phyloP scores from a whole-genome alignment of 2,797 vertebrate genomes.

The Sebastes trivittatus region DNA sequence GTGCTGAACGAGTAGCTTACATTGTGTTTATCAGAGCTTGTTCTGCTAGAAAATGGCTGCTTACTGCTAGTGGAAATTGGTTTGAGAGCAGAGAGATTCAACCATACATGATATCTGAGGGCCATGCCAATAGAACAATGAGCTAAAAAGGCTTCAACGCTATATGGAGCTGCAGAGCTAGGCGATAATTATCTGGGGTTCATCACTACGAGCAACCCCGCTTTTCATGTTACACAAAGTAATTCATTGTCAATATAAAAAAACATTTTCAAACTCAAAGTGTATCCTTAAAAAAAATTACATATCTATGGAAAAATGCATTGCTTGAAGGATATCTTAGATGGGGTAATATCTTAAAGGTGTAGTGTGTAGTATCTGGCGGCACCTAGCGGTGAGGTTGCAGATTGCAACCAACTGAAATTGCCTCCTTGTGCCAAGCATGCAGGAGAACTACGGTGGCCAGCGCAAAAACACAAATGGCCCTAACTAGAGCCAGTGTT shows the following conservation, averaged over 20 bases:
- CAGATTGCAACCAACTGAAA: too few species aligned
- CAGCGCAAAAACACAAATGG: too few species aligned
- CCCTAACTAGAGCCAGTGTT: too few species aligned
- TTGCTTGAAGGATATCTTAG: background rate
- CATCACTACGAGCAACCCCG: background rate
- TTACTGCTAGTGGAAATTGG: background rate
- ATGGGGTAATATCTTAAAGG: background rate
- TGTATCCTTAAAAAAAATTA: background rate
- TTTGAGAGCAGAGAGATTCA: background rate
- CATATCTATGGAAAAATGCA: background rate
- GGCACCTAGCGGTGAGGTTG: too few species aligned
- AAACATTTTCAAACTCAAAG: background rate
- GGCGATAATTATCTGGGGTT: background rate
- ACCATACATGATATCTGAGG: background rate
- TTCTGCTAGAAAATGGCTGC: background rate
- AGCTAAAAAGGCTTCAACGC: background rate
- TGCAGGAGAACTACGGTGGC: too few species aligned
- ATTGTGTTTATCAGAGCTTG: background rate
- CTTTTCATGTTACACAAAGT: background rate
- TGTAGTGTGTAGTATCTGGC: too few species aligned
- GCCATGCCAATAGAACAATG: background rate
- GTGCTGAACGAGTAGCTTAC: background rate
- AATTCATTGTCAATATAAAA: background rate
- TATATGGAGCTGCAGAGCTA: background rate
- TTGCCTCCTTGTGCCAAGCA: too few species aligned